A percentile compares a stretch with the other conserved stretches of the same genome.
Evolutionary conservation across 2,888 invertebrate species (phyloP).

Genomic region (Ceramica pisi): DNA sequence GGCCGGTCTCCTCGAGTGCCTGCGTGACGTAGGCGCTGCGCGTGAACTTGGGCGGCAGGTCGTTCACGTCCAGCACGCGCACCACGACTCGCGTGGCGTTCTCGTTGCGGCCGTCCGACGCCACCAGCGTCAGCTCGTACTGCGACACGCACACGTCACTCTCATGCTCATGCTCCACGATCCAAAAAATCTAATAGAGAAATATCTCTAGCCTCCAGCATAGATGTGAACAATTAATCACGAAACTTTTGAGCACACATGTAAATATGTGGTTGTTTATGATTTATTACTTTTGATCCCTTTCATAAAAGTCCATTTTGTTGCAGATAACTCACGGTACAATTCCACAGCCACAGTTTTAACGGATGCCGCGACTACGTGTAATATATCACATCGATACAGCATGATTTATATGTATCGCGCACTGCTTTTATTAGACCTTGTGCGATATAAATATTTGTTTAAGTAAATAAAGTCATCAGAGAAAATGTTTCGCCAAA

Average conservation of each 20-base stretch:
- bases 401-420: conserved; percentile 72
- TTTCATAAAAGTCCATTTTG: conserved; percentile 72
- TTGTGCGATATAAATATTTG: conserved; percentile 67
- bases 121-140: conserved; percentile 97
- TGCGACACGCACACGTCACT: conserved; percentile 89
- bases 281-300: conserved; percentile 62
- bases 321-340: conserved; percentile 73
- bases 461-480: conserved; percentile 67
- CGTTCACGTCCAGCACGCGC: conserved; percentile 96
- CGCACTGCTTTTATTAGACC: conserved; percentile 70
- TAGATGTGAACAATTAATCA: conserved; percentile 41
- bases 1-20: conserved; percentile 94
- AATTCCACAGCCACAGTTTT: conserved; percentile 73
- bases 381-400: conserved; percentile 79
- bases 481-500: conserved; percentile 72
- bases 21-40: conserved; percentile 93
- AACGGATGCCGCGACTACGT: conserved; percentile 72
- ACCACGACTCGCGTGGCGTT: conserved; percentile 96
- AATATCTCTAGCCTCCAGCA: conserved; percentile 1
- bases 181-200: conserved; percentile 19
- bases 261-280: conserved; percentile 55
- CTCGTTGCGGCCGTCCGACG: conserved; percentile 97
- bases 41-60: conserved; percentile 96
- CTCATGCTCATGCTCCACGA: conserved; percentile 86
- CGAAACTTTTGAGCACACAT: conserved; percentile 47